Base-by-base conservation (phyloP, 2,888 invertebrate species). In the Polia nebulosa region DNA sequence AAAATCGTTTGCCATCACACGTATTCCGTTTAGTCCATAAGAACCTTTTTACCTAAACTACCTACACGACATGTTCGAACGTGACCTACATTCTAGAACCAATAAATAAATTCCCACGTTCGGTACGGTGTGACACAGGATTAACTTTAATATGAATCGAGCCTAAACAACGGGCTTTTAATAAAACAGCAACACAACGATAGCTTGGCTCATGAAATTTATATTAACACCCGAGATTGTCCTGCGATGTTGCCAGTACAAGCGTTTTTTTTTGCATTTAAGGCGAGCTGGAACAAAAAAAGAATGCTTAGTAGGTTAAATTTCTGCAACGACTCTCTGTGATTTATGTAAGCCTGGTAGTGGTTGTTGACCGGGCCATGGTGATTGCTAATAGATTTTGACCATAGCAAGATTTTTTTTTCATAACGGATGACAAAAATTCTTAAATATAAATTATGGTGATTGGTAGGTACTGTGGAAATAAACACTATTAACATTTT, bases 141-240 rank as follows among this genome's bases (percentile, higher is more conserved):
- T 80, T 80, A 82, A 82, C 61, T 89, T 85, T 88, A 88, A 88
- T 89, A 89, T 88, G 88, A 86, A 89, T 88, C 86, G 86, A 82
- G 85, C 80, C 85, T 87, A 87, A 88, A 87, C 87, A 90, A 88
- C 87, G 78, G 79, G 71, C 80, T 88, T 89, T 90, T 90, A 91
- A 90, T 90, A 91, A 90, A 91, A 89, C 83, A 89, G 80, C 85
- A 88, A 83, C 84, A 76, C 83, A 81, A 84, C 87, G 83, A 89
- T 87, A 87, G 87, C 86, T 82, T 71, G 83, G 71, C 86, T 89
- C 87, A 88, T 91, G 89, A 91, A 90, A 91, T 89, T 91, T 89
- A 88, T 91, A 92, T 91, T 89, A 90, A 88, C 89, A 83, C 81
- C 83, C 83, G 84, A 87, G 85, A 85, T 88, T 88, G 88, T 88